Conservation (phyloP, 2,888 invertebrate species). For the Xylocampa areola region DNA sequence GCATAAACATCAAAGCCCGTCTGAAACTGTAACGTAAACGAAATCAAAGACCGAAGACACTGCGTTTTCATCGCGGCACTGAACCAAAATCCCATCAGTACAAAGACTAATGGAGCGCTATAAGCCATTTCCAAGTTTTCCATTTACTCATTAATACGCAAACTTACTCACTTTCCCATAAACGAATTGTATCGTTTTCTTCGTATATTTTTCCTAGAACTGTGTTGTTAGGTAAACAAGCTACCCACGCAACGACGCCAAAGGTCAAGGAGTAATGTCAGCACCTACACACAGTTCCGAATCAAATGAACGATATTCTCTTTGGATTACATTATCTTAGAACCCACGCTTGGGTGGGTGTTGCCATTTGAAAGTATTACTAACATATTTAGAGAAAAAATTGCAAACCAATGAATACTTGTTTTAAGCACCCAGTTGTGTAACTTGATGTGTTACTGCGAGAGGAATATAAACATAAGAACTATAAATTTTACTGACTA, state of each 20-base stretch:
- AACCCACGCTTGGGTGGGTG: conserved; percentile 41
- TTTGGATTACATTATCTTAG: conserved; percentile 53
- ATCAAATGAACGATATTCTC: conserved; percentile 54
- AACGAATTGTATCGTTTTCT: conserved; percentile 34
- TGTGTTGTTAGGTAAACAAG: conserved; percentile 50
- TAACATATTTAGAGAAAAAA: conserved; percentile 25
- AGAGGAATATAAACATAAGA: conserved; percentile 5
- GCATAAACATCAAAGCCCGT: conserved; percentile 11
- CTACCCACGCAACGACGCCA: conserved; percentile 54
- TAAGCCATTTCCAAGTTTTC: conserved; percentile 9
- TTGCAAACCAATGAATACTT: conserved; percentile 8
- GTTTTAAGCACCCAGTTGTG: conserved; percentile 10
- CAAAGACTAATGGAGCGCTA: conserved; percentile 17
- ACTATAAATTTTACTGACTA: neutral
- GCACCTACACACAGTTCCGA: conserved; percentile 55
- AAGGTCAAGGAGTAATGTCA: conserved; percentile 66
- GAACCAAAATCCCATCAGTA: neutral
- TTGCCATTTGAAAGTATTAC: conserved; percentile 24
- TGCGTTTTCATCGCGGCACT: neutral
- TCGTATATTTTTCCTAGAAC: conserved; percentile 26
- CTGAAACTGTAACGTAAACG: conserved; percentile 1
- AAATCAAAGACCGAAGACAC: neutral
- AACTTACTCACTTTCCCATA: conserved; percentile 23
- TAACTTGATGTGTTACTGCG: conserved; percentile 18
- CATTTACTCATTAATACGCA: conserved; percentile 18